Evolutionary conservation across 92 coral and sea anemone species (phyloP), one percentile per base, ranked within the genome.

Genomic region (Zoanthus solanderi): DNA sequence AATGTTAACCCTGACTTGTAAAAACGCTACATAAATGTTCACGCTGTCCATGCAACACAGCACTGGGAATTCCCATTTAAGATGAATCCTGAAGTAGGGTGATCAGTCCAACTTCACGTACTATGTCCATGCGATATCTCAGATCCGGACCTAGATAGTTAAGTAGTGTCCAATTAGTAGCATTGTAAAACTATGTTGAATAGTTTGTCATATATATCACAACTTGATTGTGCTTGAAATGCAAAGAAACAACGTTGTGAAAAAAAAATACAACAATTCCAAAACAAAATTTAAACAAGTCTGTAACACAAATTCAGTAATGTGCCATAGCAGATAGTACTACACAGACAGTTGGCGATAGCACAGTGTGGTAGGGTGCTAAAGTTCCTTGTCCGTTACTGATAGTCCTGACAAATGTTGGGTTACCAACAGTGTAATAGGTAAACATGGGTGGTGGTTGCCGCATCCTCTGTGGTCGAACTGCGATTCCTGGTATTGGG

Each of bases 401-500:
- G 78, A 72, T 72, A 72, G 77, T 37, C 53, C 77, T 72, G 77
- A 72, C 77, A 72, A 72, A 37, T 34, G 23, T 74, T 46, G 54
- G 54, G 58, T 74, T 74, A 74, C 78, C 78, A 42, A 74, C 58
- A 45, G 29, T 74, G 56, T 34, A 74, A 44, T 44, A 74, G 58
- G 78, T 72, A 74, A 74, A 74, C 78, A 42, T 74, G 78, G 58
- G 58, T 46, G 58, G 78, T 74, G 78, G 78, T 45, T 74, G 78
- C 37, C 78, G 23, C 78, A 74, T 74, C 78, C 78, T 74, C 78
- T n/a, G 78, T 74, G 78, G 78, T 74, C 78, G 78, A 74, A 46
- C 78, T 9, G 78, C 78, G 0, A 48, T 46, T 74, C 78, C 78
- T 74, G 78, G 78, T 46, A 74, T 74, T 0, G 79, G 79, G 1